Conservation (phyloP, 1,140 invertebrate species). For the Conopomorpha cramerella region DNA sequence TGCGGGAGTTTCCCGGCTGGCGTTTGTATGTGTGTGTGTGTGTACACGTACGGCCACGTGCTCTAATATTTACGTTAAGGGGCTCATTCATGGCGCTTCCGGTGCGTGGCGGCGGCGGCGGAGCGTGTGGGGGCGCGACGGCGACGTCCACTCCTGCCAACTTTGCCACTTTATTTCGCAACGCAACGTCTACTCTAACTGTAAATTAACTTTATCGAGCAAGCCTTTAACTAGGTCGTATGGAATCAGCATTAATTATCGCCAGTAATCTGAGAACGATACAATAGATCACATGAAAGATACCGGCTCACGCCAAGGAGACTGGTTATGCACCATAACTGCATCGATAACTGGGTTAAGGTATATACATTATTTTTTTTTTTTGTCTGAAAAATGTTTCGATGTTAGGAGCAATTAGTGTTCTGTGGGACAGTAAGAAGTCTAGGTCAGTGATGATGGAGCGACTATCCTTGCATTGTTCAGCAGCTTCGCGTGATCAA, state of each 20-base stretch:
- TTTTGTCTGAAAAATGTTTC: too few relatives aligned
- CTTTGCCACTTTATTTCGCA: slow-evolving; percentile 51
- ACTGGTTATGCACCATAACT: slow-evolving; percentile 25
- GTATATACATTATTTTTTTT: too few relatives aligned
- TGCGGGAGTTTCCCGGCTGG: background rate
- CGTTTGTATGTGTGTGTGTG: slow-evolving; percentile 11
- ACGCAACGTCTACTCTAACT: slow-evolving; percentile 58
- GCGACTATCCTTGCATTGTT: slow-evolving; percentile 53
- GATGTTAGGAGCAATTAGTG: slow-evolving; percentile 8
- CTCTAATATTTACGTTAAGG: slow-evolving; percentile 18
- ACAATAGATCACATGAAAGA: slow-evolving; percentile 59
- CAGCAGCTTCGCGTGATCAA: slow-evolving; percentile 42
- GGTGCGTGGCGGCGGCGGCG: slow-evolving; percentile 12
- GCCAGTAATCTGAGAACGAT: slow-evolving; percentile 55
- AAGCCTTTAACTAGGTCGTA: slow-evolving; percentile 53
- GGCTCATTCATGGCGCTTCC: slow-evolving; percentile 22
- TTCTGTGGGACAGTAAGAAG: slow-evolving; percentile 47
- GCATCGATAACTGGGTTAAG: slow-evolving; percentile 31
- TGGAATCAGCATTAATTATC: slow-evolving; percentile 60
- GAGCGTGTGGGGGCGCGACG: slow-evolving; percentile 53
- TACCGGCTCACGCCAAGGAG: slow-evolving; percentile 49
- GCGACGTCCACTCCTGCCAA: slow-evolving; percentile 25
- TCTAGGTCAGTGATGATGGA: slow-evolving; percentile 38
- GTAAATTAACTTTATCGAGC: slow-evolving; percentile 58
- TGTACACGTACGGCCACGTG: slow-evolving; percentile 22